Base-by-base conservation (phyloP, 1,140 invertebrate species). In the Lepidurus packardi region DNA sequence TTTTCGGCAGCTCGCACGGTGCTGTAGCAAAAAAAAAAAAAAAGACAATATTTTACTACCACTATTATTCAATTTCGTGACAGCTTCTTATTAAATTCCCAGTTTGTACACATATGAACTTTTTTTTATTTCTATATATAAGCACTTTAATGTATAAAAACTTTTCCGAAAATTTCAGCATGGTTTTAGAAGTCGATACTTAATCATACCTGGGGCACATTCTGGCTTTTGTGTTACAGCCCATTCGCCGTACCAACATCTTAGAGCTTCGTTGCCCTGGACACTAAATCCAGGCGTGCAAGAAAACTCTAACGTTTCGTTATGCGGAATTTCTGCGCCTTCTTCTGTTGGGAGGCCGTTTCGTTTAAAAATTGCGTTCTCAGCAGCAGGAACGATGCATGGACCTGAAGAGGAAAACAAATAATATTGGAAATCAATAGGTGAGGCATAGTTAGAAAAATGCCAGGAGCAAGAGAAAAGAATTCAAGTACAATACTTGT, bases 221-320 rank as follows among this genome's bases (percentile, higher is more conserved):
- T 93, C 91, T 0, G 93, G 92, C 82, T 91, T 88, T 73, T 88
- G 88, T 89, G 0, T 90, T 88, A 80, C 83, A 1, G 91, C 90
- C 92, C 92, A 94, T 81, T 92, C 90, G 11, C 93, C 92, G 81
- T 91, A 90, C 87, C 90, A 92, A 82, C 93, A 94, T 42, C 89
- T 86, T 16, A 94, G 85, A 81, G 90, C 90, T 11, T 89, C 90
- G 0, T 91, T 88, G 1, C 92, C 92, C 81, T 90, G 88, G 0
- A 90, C 85, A 79, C 90, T 89, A 82, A 90, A 92, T 9, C 91
- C 91, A 79, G 87, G 87, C 81, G 87, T 86, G 84, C 91, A 92
- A 21, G 88, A 87, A 80, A 92, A 89, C 77, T 90, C 87, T 0
- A 91, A 87, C 4, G 89, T 87, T 82, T 91, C 88, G 47, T 88